Conservation (phyloP, 2,113 vertebrate species). For the Halcyon senegalensis region DNA sequence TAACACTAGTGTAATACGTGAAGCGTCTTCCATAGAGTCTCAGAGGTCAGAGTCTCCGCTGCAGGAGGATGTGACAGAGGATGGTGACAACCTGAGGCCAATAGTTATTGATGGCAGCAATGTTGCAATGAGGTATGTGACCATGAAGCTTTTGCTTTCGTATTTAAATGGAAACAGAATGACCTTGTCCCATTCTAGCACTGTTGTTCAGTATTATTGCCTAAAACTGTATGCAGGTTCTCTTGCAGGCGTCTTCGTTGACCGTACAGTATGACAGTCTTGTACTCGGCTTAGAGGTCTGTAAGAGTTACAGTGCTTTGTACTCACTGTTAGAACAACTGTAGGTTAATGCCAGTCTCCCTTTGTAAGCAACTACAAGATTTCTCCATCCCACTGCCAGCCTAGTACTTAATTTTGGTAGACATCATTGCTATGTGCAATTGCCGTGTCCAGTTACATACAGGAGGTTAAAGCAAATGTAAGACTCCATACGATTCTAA, state of each 20-base stretch:
- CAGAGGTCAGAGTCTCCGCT: slow-evolving; percentile 88
- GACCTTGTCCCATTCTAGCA: not conserved
- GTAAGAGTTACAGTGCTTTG: not conserved
- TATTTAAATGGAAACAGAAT: not conserved
- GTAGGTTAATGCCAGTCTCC: not conserved
- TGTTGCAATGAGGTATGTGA: slow-evolving; percentile 95
- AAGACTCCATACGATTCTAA: not conserved
- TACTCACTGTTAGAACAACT: not conserved
- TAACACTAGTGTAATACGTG: slow-evolving; percentile 71
- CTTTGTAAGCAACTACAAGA: not conserved
- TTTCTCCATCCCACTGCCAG: not conserved
- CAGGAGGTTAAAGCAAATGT: not conserved
- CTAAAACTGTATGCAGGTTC: not conserved
- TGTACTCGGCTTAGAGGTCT: not conserved
- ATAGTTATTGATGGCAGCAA: slow-evolving; percentile 96
- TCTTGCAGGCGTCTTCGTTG: not conserved
- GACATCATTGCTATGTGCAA: not conserved
- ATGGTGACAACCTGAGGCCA: slow-evolving; percentile 93
- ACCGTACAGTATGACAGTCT: not conserved
- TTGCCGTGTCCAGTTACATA: not conserved
- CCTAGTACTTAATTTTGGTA: not conserved
- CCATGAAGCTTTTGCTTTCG: not conserved
- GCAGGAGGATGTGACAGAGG: slow-evolving; percentile 79
- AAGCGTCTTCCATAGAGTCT: slow-evolving; percentile 81
- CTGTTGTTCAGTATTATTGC: not conserved